Conservation (phyloP, 2,797 vertebrate species). For the Poeciliopsis presidionis region DNA sequence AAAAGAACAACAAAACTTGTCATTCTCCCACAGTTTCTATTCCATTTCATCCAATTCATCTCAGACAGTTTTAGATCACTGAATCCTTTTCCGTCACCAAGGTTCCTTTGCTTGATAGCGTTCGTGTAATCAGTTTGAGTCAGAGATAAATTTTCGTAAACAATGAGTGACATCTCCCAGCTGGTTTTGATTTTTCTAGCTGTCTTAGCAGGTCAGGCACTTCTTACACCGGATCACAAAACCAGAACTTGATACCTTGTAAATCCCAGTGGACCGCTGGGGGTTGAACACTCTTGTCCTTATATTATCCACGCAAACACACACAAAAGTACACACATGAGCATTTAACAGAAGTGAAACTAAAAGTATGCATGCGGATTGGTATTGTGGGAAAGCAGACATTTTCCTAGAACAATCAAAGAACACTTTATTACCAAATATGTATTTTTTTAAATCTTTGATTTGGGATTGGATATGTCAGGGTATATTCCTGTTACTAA, state of each 20-base stretch:
- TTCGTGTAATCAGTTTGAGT: conserved; percentile 62
- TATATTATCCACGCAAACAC: conserved; percentile 43
- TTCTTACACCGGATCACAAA: conserved; percentile 59
- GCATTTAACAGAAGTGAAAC: conserved; percentile 28
- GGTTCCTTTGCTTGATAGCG: conserved; percentile 38
- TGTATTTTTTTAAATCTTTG: conserved; percentile 17
- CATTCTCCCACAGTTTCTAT: conserved; percentile 8
- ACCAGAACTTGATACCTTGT: conserved; percentile 67
- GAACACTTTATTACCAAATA: conserved; percentile 4
- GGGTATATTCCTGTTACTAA: conserved; percentile 39
- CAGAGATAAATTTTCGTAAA: conserved; percentile 70
- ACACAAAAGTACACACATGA: conserved; percentile 14
- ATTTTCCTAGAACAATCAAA: conserved; percentile 15
- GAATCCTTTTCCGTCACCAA: conserved; percentile 28
- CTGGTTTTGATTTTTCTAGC: conserved; percentile 72
- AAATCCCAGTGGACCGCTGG: conserved; percentile 61
- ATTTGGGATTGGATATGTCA: conserved; percentile 34
- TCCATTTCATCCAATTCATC: conserved; percentile 33
- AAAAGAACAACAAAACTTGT: conserved; percentile 25
- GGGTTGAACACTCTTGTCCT: conserved; percentile 54
- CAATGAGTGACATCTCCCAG: conserved; percentile 68
- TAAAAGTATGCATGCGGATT: conserved; percentile 22
- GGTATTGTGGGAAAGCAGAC: conserved; percentile 8
- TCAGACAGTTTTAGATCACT: conserved; percentile 17
- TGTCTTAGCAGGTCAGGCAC: conserved; percentile 66